Evolutionary conservation across 2,113 vertebrate genomes (phyloP), one percentile per base, ranked within the genome.

Genomic region (Ammospiza nelsoni): DNA sequence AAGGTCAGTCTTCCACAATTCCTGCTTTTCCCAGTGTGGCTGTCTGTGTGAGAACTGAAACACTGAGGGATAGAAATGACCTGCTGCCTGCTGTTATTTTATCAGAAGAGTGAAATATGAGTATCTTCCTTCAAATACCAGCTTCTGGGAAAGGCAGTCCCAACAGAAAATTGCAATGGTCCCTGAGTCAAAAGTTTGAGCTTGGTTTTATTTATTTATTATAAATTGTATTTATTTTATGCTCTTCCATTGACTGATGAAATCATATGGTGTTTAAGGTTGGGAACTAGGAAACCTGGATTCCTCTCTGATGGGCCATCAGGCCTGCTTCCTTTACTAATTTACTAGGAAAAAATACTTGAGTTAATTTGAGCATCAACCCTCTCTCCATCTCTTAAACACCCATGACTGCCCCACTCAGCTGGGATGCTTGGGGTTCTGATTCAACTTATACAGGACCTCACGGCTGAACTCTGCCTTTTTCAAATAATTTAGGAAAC

Each of bases 91-190:
- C 23, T 94, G 39, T 25, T 48, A 15, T 85, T 85, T 91, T 66
- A 86, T 19, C 19, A 21, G 25, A 85, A 66, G 11, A 94, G 35
- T 80, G 75, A 88, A 80, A 92, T 87, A 43, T 35, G 66, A 72
- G 14, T 15, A 31, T 62, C 49, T 69, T 85, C 41, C 37, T 93
- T 37, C 41, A 76, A 44, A 52, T 69, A 49, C 9, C 18, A 75
- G 11, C 39, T 89, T 87, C 73, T 55, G 48, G 29, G 48, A 51
- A 92, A 79, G 27, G 49, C 13, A 73, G 23, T 68, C 11, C 17
- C 35, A 54, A 28, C 11, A 69, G 43, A 55, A 79, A 85, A 33
- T 18, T 65, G 19, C 24, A 59, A 2, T 18, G 12, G 29, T 46
- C 41, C 9, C 66, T 2, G 6, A 55, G 43, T 68, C 21, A 67